Evolutionary conservation across 2,797 vertebrate species (phyloP), one percentile per base, ranked within the genome.

Genomic region (Eulemur coronatus): DNA sequence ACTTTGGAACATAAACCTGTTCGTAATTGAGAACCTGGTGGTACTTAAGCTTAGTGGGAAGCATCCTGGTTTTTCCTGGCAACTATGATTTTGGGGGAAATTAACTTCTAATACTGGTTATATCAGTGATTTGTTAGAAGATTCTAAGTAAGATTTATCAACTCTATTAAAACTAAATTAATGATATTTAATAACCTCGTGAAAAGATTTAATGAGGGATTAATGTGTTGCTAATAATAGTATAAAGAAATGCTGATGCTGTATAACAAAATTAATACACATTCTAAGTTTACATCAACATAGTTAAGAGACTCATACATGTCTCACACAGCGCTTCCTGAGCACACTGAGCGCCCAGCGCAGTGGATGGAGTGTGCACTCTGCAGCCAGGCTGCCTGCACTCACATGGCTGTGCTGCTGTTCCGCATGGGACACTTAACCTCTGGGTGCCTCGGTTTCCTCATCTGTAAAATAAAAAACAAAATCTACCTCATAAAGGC

Each of bases 71-170:
- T 81, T 88, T 63, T 46, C 55, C 28, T 35, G 61, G 52, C 55
- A 48, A 95, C 84, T 48, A 10, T 65, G 72, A 85, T 15, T 79
- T 13, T 69, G 75, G 63, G 28, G 9, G 43, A 73, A 72, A 80
- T 65, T 38, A 65, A 69, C 65, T 88, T 95, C 33, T 69, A 92
- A 86, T 43, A 57, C 38, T 52, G 57, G n/a, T 30, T 87, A 0
- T 88, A 92, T 59, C 28, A 61, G 7, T 73, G 76, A 92, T 61
- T 92, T 96, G 41, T 75, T 75, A 69, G 28, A 75, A 73, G 43
- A 78, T 30, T 81, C 48, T 84, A 89, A 91, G 57, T 41, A 89
- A 88, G 76, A 94, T 80, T 81, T 95, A 72, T 76, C 35, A 75
- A 41, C 22, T 89, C 67, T 84, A 78, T 26, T 38, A 81, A 94